Conservation (phyloP, 2,113 vertebrate genomes). For the Semnopithecus entellus region DNA sequence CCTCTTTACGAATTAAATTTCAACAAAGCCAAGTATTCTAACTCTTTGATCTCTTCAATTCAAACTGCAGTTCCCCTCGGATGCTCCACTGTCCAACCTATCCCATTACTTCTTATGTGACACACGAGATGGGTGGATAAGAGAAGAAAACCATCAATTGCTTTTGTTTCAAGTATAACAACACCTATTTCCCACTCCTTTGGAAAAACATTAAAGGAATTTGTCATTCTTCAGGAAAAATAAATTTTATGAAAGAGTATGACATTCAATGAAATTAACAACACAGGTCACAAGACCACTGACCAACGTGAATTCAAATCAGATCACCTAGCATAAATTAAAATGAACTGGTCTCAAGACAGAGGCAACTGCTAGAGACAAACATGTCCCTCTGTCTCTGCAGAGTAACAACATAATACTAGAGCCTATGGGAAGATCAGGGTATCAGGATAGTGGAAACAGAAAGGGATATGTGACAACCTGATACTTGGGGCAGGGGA, state of each 20-base stretch:
- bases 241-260: neutral
- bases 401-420: neutral
- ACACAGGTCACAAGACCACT: neutral
- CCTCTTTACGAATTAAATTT: neutral
- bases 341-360: neutral
- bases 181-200: neutral
- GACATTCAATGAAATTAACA: neutral
- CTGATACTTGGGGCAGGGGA: neutral
- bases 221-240: neutral
- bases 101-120: neutral
- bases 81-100: neutral
- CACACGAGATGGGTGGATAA: neutral
- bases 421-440: neutral
- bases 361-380: neutral
- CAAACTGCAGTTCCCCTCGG: neutral
- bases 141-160: neutral
- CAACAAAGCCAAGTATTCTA: neutral
- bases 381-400: neutral
- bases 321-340: neutral
- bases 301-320: neutral
- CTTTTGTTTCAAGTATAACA: neutral
- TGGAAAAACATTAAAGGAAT: neutral
- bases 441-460: neutral
- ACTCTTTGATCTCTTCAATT: neutral
- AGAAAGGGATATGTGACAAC: neutral